Conservation (phyloP, 2,888 invertebrate species). For the Patella pellucida region DNA sequence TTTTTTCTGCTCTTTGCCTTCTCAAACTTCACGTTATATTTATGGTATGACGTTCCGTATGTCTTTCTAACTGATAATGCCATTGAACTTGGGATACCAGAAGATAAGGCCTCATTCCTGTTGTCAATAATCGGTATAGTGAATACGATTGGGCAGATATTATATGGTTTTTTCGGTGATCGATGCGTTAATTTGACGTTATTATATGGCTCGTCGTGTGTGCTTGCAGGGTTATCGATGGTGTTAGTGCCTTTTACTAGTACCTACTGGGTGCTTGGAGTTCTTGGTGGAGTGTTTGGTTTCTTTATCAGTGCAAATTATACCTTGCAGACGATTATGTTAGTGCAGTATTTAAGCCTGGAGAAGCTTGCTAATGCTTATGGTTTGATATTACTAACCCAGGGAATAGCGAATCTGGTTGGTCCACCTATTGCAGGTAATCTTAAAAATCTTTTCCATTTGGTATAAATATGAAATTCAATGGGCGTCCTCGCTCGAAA, state of each 20-base stretch:
- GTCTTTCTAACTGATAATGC: conserved; percentile 89
- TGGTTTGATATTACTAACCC: conserved; percentile 87
- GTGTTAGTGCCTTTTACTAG: conserved; percentile 57
- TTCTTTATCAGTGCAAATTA: conserved; percentile 93
- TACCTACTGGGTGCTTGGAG: conserved; percentile 49
- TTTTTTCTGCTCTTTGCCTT: conserved; percentile 77
- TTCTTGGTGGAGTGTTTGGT: conserved; percentile 77
- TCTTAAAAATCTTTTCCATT: conserved; percentile 15
- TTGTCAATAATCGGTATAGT: conserved; percentile 83
- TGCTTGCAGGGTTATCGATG: conserved; percentile 70
- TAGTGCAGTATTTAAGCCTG: conserved; percentile 90
- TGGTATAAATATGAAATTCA: too few species aligned
- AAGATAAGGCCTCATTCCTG: conserved; percentile 77
- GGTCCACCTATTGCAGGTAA: conserved; percentile 92
- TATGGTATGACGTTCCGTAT: conserved; percentile 93
- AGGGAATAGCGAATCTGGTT: conserved; percentile 89
- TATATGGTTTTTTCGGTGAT: conserved; percentile 91
- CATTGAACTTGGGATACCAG: conserved; percentile 75
- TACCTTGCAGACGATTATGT: conserved; percentile 85
- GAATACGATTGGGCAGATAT: conserved; percentile 83
- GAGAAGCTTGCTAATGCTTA: conserved; percentile 93
- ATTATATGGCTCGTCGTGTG: conserved; percentile 85
- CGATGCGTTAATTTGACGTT: conserved; percentile 84
- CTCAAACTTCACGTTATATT: conserved; percentile 89
- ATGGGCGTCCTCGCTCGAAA: too few species aligned